A percentile compares a stretch with the other conserved stretches of the same genome.
Evolutionary conservation across 2,113 vertebrate species (phyloP).

Genomic region (Heliornis fulica): DNA sequence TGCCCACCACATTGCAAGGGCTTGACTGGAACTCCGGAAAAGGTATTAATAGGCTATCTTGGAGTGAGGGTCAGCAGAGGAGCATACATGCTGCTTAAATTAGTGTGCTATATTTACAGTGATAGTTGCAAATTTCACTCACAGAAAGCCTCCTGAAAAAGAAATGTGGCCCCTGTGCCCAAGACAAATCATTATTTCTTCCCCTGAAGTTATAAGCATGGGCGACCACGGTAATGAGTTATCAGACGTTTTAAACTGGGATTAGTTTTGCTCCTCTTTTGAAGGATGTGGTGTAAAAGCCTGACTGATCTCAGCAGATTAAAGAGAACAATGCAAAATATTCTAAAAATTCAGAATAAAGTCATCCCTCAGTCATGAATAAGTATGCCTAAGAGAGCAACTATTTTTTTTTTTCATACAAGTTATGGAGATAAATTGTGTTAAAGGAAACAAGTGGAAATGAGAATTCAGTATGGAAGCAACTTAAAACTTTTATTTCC

Average conservation of each 20-base stretch:
- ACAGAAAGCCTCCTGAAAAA: neutral
- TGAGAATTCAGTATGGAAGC: neutral
- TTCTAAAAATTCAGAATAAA: neutral
- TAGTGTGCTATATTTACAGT: constrained; percentile 8
- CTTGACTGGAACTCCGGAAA: neutral
- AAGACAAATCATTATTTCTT: constrained; percentile 5
- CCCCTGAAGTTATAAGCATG: neutral
- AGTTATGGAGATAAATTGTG: neutral
- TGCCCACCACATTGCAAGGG: neutral
- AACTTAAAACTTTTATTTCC: neutral
- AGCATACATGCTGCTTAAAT: neutral
- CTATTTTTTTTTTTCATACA: neutral
- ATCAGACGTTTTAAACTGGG: neutral
- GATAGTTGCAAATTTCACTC: neutral
- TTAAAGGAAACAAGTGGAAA: neutral
- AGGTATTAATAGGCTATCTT: neutral
- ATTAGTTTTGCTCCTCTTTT: neutral
- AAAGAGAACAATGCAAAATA: neutral
- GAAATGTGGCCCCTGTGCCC: neutral
- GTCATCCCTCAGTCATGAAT: neutral
- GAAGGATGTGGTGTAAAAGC: neutral
- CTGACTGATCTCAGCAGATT: neutral
- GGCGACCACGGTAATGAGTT: neutral
- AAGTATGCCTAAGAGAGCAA: neutral
- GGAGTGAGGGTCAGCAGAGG: neutral